Evolutionary conservation across 2,888 invertebrate genomes (phyloP).

Genomic region (Ganaspis brasiliensis): DNA sequence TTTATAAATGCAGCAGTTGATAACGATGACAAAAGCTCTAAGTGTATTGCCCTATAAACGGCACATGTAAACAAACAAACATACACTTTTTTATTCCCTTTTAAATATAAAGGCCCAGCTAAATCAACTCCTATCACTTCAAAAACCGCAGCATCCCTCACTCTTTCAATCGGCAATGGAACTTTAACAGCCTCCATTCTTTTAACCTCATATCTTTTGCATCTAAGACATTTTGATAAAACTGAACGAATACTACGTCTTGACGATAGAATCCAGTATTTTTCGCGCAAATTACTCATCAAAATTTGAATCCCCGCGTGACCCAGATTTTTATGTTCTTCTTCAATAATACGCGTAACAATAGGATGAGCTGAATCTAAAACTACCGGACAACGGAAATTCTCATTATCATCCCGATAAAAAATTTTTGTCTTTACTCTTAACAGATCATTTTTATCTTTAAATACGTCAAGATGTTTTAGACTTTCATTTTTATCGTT

Average conservation of each 20-base stretch:
- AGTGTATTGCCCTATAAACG: slow-evolving; percentile 57
- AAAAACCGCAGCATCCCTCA: slow-evolving; percentile 56
- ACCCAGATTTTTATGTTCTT: slow-evolving; percentile 41
- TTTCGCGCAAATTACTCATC: slow-evolving; percentile 46
- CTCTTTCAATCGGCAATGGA: slow-evolving; percentile 39
- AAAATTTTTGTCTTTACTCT: slow-evolving; percentile 57
- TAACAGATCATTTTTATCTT: slow-evolving; percentile 56
- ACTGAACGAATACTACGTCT: slow-evolving; percentile 39
- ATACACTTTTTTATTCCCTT: slow-evolving; percentile 64
- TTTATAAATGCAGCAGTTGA: slow-evolving; percentile 66
- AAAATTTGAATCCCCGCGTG: slow-evolving; percentile 50
- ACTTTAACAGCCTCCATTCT: slow-evolving; percentile 32
- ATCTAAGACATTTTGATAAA: slow-evolving; percentile 43
- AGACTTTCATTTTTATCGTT: slow-evolving; percentile 46
- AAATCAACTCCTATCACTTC: slow-evolving; percentile 69
- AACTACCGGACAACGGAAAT: slow-evolving; percentile 64
- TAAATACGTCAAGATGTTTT: slow-evolving; percentile 45
- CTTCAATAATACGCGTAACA: slow-evolving; percentile 50
- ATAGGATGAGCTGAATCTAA: slow-evolving; percentile 60
- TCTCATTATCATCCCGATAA: slow-evolving; percentile 52
- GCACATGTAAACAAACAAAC: slow-evolving; percentile 74
- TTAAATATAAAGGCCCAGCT: slow-evolving; percentile 70
- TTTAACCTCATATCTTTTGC: slow-evolving; percentile 41
- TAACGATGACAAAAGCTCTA: background rate
- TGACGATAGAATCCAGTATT: slow-evolving; percentile 46